Evolutionary conservation across 2,113 vertebrate species (phyloP), one percentile per base, ranked within the genome.

Genomic region (Otis tarda): DNA sequence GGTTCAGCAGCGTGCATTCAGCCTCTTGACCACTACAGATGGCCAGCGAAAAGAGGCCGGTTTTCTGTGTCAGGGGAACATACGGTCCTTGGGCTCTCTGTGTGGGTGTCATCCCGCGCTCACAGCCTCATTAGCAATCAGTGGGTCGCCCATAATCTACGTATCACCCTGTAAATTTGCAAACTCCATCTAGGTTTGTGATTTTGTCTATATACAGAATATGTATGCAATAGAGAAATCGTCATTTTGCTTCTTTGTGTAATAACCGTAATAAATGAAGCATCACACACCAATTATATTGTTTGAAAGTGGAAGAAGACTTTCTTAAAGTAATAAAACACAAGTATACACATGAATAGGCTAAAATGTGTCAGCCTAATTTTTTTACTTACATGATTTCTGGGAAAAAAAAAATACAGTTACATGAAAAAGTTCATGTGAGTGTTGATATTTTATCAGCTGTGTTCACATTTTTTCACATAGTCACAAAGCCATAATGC

Each of bases 1-100:
- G 18, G 7, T 10, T 21, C 22, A 1, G 10, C 27, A 2, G 33
- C 1, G 0, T 8, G 33, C 1, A 0, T 27, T 27, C 3, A 3
- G 19, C 41, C 60, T 68, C 39, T 14, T 19, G 37, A 20, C 21
- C 73, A 39, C 23, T n/a, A 2, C n/a, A 55, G 69, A 27, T 35
- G 57, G 23, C 57, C 8, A 0, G 43, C 20, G 50, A 5, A n/a
- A n/a, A n/a, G 50, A n/a, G 63, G 35, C 5, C 4, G 1, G 15
- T n/a, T 31, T 49, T 41, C 23, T 47, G n/a, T 18, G 8, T 39
- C 55, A 3, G 39, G 31, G 27, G 9, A 30, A 18, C 23, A 4
- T 27, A 18, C 1, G 16, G 47, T 25, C 35, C 23, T 43, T 4
- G 3, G n/a, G 39, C 49, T 50, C 64, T 73, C 85, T 35, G 25